phyloP scores from a whole-genome alignment of 2,888 invertebrate species.

The Acleris literana region DNA sequence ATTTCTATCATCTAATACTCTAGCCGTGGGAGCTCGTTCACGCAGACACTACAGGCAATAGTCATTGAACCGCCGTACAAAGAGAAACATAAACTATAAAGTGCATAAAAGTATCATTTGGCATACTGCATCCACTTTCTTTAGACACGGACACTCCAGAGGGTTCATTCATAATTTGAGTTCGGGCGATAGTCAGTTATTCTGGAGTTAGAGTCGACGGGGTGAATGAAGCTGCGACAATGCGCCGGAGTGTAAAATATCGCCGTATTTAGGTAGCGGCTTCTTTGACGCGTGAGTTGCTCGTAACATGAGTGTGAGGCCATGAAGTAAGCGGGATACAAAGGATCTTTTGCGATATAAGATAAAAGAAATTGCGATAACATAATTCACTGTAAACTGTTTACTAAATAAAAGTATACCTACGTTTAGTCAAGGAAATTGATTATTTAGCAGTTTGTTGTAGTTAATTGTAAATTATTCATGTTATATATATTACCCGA shows the following conservation, averaged over 20 bases:
- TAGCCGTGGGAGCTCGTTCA: too few relatives aligned
- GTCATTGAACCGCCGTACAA: background rate
- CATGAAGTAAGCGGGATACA: conserved; percentile 19
- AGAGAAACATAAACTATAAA: conserved; percentile 8
- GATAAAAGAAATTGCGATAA: too few relatives aligned
- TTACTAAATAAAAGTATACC: too few relatives aligned
- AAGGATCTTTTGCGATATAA: too few relatives aligned
- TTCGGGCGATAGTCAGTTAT: conserved; percentile 36
- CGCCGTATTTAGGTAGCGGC: conserved; percentile 68
- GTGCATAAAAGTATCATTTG: conserved; percentile 24
- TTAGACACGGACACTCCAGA: conserved; percentile 45
- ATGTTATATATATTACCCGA: too few relatives aligned
- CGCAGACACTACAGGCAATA: too few relatives aligned
- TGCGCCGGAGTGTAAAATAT: conserved; percentile 59
- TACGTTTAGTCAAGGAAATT: too few relatives aligned
- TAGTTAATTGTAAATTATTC: too few relatives aligned
- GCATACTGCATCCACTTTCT: conserved; percentile 37
- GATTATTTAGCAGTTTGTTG: too few relatives aligned
- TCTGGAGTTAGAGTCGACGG: conserved; percentile 30
- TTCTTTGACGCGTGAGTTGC: conserved; percentile 61
- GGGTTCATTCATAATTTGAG: conserved; percentile 45
- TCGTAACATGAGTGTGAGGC: conserved; percentile 45
- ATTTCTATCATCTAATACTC: too few relatives aligned
- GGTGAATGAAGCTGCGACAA: conserved; percentile 42
- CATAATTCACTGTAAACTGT: too few relatives aligned